Conservation (phyloP, 2,888 invertebrate species). For the Ctenicera cuprea region DNA sequence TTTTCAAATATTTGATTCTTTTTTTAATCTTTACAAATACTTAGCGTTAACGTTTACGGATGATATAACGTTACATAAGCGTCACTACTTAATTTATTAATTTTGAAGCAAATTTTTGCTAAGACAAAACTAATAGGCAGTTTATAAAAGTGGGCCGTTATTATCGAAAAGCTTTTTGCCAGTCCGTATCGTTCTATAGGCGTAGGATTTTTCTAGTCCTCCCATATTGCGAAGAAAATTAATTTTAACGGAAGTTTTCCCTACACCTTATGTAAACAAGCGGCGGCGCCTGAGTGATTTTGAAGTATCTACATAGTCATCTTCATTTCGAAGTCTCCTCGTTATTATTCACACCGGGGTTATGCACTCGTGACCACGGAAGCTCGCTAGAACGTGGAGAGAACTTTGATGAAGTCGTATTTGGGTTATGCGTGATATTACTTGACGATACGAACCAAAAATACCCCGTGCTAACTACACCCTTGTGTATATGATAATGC, state of each 20-base stretch:
- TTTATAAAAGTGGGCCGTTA: no score
- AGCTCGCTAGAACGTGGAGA: constrained; percentile 58
- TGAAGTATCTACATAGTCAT: constrained; percentile 52
- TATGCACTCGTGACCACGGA: constrained; percentile 61
- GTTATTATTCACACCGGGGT: constrained; percentile 64
- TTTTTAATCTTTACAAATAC: no score
- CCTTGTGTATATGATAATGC: constrained; percentile 35
- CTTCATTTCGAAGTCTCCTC: constrained; percentile 55
- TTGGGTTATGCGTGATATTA: constrained; percentile 56
- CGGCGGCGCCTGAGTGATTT: constrained; percentile 47
- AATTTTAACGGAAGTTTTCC: constrained; percentile 36
- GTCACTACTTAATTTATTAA: no score
- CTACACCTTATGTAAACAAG: constrained; percentile 42
- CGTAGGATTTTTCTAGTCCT: background rate
- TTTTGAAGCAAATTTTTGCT: no score
- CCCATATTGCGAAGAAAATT: constrained; percentile 24
- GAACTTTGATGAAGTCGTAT: constrained; percentile 60
- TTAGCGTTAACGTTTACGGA: no score
- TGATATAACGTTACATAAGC: no score
- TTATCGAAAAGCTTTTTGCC: no score
- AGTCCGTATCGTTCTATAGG: no score
- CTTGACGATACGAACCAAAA: constrained; percentile 49
- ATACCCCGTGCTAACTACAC: constrained; percentile 38
- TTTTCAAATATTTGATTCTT: no score
- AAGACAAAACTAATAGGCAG: no score